A percentile compares a stretch with the other conserved stretches of the same genome.
phyloP scores from a whole-genome alignment of 2,888 invertebrate species.

The Pyrochroa serraticornis region DNA sequence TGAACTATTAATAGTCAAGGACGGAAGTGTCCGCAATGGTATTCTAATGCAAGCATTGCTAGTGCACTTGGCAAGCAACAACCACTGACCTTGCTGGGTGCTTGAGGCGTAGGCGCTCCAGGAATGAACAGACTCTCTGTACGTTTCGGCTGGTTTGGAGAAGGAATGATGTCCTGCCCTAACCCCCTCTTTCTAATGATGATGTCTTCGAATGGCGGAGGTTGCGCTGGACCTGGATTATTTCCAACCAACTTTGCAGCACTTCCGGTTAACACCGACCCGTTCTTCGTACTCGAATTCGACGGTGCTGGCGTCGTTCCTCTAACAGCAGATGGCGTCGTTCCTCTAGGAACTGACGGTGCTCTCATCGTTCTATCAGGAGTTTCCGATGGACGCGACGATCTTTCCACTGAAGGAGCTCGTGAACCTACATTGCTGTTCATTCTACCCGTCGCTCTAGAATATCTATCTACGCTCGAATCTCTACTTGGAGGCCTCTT shows the following conservation, averaged over 20 bases:
- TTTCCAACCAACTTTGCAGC: conserved; percentile 42
- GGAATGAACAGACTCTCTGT: conserved; percentile 88
- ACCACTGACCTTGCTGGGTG: conserved; percentile 49
- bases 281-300: conserved; percentile 62
- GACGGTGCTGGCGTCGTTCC: conserved; percentile 51
- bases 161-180: conserved; percentile 89
- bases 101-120: conserved; percentile 56
- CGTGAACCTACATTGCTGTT: conserved; percentile 67
- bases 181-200: conserved; percentile 79
- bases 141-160: conserved; percentile 85
- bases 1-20: no score
- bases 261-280: conserved; percentile 68
- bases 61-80: not conserved
- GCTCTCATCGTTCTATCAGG: conserved; percentile 62
- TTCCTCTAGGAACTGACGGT: conserved; percentile 63
- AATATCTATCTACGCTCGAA: conserved; percentile 79
- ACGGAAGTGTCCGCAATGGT: no score
- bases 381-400: conserved; percentile 49
- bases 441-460: conserved; percentile 68
- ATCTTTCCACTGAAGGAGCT: conserved; percentile 78
- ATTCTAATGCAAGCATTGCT: no score
- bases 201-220: conserved; percentile 81
- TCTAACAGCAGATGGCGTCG: conserved; percentile 58
- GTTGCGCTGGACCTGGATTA: conserved; percentile 57
- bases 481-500: conserved; percentile 89